Evolutionary conservation across 2,797 vertebrate species (phyloP).

Genomic region (Lithobates sylvaticus): DNA sequence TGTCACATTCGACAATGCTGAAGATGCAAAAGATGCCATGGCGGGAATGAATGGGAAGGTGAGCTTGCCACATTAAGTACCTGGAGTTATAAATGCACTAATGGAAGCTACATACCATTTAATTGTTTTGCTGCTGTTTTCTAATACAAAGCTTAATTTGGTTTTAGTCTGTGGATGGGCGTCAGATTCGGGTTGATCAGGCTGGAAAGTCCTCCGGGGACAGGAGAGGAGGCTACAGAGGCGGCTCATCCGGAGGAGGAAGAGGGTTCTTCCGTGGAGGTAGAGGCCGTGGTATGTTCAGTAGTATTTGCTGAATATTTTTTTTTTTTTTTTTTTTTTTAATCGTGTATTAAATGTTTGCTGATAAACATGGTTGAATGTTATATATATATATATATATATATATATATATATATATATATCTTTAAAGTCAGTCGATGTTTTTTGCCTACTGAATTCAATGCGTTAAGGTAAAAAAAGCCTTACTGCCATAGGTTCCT

Average conservation of each 20-base stretch:
- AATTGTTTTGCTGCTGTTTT: too few relatives aligned
- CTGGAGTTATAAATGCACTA: too few relatives aligned
- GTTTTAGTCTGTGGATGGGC: conserved; percentile 87
- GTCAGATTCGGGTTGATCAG: conserved; percentile 93
- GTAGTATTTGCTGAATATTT: conserved; percentile 88
- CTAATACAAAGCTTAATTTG: background rate
- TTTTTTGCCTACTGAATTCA: too few relatives aligned
- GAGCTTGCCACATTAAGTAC: background rate
- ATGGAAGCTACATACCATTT: too few relatives aligned
- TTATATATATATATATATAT: too few relatives aligned
- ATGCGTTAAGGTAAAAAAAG: too few relatives aligned
- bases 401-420: too few relatives aligned
- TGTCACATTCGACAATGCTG: conserved; percentile 81
- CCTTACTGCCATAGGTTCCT: too few relatives aligned
- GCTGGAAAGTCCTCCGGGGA: conserved; percentile 89
- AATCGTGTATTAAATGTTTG: conserved; percentile 78
- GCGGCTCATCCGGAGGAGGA: conserved; percentile 77
- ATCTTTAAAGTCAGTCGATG: too few relatives aligned
- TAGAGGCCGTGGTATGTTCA: conserved; percentile 73
- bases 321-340: too few relatives aligned
- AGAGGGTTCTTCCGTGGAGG: conserved; percentile 84
- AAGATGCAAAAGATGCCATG: conserved; percentile 83
- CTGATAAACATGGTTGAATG: too few relatives aligned
- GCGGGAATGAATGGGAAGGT: conserved; percentile 88
- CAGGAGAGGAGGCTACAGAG: conserved; percentile 84